Percentiles rank a stretch among this genome's conserved stretches.
phyloP scores from a whole-genome alignment of 2,888 invertebrate genomes.

The Serrognathus titanus region DNA sequence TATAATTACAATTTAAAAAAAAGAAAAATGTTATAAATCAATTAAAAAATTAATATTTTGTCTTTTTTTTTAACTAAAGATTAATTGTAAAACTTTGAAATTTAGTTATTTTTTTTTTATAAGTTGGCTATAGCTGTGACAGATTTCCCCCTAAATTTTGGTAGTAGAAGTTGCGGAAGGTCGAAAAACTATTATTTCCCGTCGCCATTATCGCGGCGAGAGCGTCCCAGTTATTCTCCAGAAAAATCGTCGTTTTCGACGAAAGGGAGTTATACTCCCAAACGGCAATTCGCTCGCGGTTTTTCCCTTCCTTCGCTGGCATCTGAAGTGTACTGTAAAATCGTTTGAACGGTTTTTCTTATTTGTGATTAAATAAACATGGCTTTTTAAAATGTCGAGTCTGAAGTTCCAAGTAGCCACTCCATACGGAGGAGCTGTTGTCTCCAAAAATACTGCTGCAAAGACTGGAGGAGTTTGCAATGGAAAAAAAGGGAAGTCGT shows the following conservation, averaged over 20 bases:
- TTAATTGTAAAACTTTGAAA: too few species aligned
- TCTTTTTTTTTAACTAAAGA: too few species aligned
- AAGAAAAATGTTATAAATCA: too few species aligned
- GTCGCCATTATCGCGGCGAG: constrained; percentile 73
- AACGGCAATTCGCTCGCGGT: constrained; percentile 14
- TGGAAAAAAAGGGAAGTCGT: constrained; percentile 76
- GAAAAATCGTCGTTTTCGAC: constrained; percentile 63
- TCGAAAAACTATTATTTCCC: constrained; percentile 41
- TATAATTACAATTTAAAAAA: too few species aligned
- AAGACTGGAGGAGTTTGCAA: constrained; percentile 43
- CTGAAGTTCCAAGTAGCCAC: constrained; percentile 64
- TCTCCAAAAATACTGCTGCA: constrained; percentile 49
- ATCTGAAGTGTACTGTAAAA: constrained; percentile 30
- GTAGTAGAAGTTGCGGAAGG: constrained; percentile 12
- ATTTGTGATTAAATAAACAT: constrained; percentile 64
- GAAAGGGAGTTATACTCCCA: constrained; percentile 57
- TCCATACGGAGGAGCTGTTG: constrained; percentile 69
- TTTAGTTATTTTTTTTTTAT: constrained; percentile 7
- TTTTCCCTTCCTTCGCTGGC: constrained; percentile 8
- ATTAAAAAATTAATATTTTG: too few species aligned
- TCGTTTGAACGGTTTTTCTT: constrained; percentile 46
- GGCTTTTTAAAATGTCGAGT: constrained; percentile 80
- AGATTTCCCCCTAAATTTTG: constrained; percentile 15
- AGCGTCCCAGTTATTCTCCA: constrained; percentile 48
- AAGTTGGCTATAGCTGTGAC: constrained; percentile 6